Percentiles rank a stretch among this genome's conserved stretches.
Conservation (phyloP, 2,113 vertebrate species). For the Buteo buteo region DNA sequence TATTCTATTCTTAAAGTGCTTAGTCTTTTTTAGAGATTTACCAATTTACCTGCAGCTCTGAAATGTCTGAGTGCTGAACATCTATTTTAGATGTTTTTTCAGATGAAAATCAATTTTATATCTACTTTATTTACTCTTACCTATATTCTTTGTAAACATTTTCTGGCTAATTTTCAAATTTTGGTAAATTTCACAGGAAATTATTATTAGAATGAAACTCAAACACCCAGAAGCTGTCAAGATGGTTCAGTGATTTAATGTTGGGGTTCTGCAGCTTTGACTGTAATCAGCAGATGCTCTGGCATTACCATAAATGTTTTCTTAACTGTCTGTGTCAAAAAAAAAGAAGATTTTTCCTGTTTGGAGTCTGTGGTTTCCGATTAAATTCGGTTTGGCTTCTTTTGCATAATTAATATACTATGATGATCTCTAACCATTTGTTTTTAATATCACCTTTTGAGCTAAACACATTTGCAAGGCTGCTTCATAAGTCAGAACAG, state of each 20-base stretch:
- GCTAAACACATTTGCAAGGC: conserved; percentile 40
- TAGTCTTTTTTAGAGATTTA: conserved; percentile 21
- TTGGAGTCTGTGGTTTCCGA: conserved; percentile 62
- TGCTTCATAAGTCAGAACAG: conserved; percentile 28
- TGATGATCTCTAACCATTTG: conserved; percentile 70
- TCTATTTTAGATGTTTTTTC: conserved; percentile 29
- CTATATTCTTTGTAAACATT: conserved; percentile 48
- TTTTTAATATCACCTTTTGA: conserved; percentile 70
- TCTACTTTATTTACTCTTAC: conserved; percentile 39
- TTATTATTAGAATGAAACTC: conserved; percentile 67
- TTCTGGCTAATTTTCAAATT: conserved; percentile 67
- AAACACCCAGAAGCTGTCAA: conserved; percentile 72
- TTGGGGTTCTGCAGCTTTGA: conserved; percentile 70
- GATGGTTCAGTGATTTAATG: conserved; percentile 77
- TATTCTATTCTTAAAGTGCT: conserved; percentile 23
- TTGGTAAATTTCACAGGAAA: conserved; percentile 68
- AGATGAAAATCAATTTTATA: conserved; percentile 24
- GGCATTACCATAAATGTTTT: conserved; percentile 78
- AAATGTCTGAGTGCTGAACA: neutral
- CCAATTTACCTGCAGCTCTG: neutral
- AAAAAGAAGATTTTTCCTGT: conserved; percentile 45
- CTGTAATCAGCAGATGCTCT: conserved; percentile 79
- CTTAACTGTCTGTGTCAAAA: conserved; percentile 66
- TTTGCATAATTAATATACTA: conserved; percentile 75
- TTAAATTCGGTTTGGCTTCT: conserved; percentile 68